These are phyloP conservation scores for Merodon equestris DNA, from an alignment of 2,888 invertebrate genomes.

Conservation along the genomic window DNA sequence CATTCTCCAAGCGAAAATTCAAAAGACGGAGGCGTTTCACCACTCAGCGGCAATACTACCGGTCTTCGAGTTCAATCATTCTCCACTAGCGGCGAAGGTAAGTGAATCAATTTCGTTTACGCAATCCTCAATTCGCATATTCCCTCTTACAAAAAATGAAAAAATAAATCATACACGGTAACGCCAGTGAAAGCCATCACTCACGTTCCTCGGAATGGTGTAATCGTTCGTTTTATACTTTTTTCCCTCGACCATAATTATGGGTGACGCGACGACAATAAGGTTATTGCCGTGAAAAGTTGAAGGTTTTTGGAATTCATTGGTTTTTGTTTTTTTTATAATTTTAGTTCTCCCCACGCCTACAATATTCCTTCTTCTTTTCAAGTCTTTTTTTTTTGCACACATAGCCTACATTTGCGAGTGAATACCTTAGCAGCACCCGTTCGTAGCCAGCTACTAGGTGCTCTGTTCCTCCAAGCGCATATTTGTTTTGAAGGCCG, in stretches of 20 bases:
- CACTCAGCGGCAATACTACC: conserved; percentile 71
- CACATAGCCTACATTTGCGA: neutral
- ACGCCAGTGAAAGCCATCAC: neutral
- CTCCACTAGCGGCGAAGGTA: conserved; percentile 92
- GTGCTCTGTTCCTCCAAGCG: conserved; percentile 21
- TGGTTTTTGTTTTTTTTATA: too few relatives aligned
- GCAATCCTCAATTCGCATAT: neutral
- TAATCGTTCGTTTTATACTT: neutral
- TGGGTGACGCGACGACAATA: conserved; percentile 45
- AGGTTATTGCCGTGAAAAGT: conserved; percentile 47
- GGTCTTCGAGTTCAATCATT: conserved; percentile 80
- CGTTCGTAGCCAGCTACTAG: too few relatives aligned
- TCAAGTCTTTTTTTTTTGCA: conserved; percentile 2
- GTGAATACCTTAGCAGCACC: conserved; percentile 5
- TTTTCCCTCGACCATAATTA: conserved; percentile 14
- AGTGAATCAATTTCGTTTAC: conserved; percentile 73
- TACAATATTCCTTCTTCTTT: conserved; percentile 6
- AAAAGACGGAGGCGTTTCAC: conserved; percentile 73
- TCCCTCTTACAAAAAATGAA: too few relatives aligned
- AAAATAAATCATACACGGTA: neutral
- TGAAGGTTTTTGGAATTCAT: conserved; percentile 48
- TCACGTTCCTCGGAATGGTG: conserved; percentile 1
- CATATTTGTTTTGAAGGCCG: conserved; percentile 64
- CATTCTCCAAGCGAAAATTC: conserved; percentile 85
- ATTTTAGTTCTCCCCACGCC: too few relatives aligned